These are phyloP conservation scores for Alethe castanea DNA, from an alignment of 2,113 vertebrate genomes.

Conservation along the genomic window DNA sequence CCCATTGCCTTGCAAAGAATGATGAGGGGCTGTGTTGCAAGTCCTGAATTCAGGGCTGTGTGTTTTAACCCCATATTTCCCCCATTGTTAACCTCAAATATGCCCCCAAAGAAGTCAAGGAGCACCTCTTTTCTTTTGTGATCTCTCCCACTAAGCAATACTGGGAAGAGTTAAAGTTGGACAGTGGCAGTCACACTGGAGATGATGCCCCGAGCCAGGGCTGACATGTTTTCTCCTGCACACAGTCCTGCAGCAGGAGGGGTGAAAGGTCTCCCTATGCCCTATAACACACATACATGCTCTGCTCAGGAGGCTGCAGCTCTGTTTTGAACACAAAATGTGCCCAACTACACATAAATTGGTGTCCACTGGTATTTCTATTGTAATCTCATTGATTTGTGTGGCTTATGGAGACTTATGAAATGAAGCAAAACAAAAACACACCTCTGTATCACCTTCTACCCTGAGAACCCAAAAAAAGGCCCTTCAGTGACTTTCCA, in stretches of 20 bases:
- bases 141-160: not conserved
- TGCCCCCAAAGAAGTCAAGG: not conserved
- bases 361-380: not conserved
- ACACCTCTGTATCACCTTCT: not conserved
- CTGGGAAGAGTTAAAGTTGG: not conserved
- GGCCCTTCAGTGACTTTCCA: not conserved
- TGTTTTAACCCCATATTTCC: not conserved
- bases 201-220: not conserved
- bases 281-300: accelerated
- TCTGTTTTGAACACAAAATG: not conserved
- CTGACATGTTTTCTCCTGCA: not conserved
- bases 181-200: not conserved
- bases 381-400: not conserved
- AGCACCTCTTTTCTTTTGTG: not conserved
- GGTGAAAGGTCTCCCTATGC: not conserved
- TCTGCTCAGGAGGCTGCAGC: not conserved
- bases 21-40: not conserved
- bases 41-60: not conserved
- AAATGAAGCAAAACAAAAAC: not conserved
- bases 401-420: not conserved
- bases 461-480: not conserved
- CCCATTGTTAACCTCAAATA: not conserved
- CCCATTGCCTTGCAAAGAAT: not conserved
- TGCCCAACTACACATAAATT: not conserved
- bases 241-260: not conserved